Evolutionary conservation across 1,140 invertebrate genomes (phyloP).

Genomic region (Philopotamus ludificatus): DNA sequence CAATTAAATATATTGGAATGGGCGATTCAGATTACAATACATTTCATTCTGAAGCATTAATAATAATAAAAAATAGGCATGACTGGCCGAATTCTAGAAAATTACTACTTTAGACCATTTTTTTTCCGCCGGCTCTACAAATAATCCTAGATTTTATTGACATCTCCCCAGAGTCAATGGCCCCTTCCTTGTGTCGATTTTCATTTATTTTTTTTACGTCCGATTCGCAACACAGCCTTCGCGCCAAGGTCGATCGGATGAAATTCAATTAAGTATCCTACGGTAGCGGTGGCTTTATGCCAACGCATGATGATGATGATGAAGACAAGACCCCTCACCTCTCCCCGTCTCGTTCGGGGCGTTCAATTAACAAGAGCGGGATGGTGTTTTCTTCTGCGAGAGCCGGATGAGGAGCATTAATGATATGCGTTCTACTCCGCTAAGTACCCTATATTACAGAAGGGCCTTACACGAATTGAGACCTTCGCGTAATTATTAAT

Average conservation of each 20-base stretch:
- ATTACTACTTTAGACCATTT: too few species aligned
- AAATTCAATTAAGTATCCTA: slow-evolving; percentile 18
- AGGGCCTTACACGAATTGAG: too few species aligned
- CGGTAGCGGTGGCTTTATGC: not conserved
- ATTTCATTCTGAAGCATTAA: too few species aligned
- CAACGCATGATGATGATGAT: slow-evolving; percentile 16
- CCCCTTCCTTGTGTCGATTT: not conserved
- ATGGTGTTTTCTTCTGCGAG: too few species aligned
- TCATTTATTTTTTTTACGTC: not conserved
- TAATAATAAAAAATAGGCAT: too few species aligned
- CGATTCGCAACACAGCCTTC: not conserved
- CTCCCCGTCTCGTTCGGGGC: not conserved
- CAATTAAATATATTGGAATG: too few species aligned
- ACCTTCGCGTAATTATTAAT: too few species aligned
- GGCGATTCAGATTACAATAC: too few species aligned
- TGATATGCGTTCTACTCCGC: slow-evolving; percentile 21
- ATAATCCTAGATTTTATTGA: too few species aligned
- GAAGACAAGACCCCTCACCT: slow-evolving; percentile 13
- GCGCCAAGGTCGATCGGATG: not conserved
- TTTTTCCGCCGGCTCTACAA: too few species aligned
- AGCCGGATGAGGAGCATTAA: slow-evolving; percentile 15
- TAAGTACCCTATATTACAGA: slow-evolving; percentile 11
- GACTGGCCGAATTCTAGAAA: too few species aligned
- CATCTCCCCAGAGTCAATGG: too few species aligned
- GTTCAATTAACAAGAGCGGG: slow-evolving; percentile 2